Evolutionary conservation across 1,140 invertebrate genomes (phyloP).

Genomic region (Nephila pilipes): DNA sequence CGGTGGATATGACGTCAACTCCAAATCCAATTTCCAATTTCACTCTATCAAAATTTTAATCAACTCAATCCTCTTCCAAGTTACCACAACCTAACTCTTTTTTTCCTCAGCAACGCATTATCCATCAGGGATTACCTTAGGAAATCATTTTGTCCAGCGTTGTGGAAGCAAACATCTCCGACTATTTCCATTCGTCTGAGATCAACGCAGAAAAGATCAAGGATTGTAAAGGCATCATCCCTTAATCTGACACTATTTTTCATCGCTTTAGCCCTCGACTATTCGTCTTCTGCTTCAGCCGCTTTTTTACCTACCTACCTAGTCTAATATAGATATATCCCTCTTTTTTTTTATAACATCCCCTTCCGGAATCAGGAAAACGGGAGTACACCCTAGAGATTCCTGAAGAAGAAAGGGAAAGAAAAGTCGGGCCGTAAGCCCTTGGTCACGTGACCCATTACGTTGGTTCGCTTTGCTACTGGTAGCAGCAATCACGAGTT

Average conservation of each 20-base stretch:
- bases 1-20: background rate
- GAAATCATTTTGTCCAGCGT: constrained; percentile 15
- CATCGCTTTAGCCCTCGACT: constrained; percentile 40
- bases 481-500: constrained; percentile 37
- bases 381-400: constrained; percentile 42
- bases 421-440: constrained; percentile 1
- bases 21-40: background rate
- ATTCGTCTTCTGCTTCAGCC: constrained; percentile 7
- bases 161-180: constrained; percentile 16
- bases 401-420: background rate
- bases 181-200: constrained; percentile 3
- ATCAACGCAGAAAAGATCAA: constrained; percentile 12
- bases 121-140: background rate
- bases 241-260: constrained; percentile 51
- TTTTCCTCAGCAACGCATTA: background rate
- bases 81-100: background rate
- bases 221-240: constrained; percentile 8
- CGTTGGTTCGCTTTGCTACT: constrained; percentile 46
- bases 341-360: constrained; percentile 37
- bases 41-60: constrained; percentile 14
- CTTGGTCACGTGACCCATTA: constrained; percentile 63
- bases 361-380: constrained; percentile 34
- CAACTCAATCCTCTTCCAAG: background rate
- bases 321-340: constrained; percentile 26
- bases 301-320: constrained; percentile 6